Base-by-base conservation (phyloP, 2,888 invertebrate species). In the Rotaria magnacalcarata region DNA sequence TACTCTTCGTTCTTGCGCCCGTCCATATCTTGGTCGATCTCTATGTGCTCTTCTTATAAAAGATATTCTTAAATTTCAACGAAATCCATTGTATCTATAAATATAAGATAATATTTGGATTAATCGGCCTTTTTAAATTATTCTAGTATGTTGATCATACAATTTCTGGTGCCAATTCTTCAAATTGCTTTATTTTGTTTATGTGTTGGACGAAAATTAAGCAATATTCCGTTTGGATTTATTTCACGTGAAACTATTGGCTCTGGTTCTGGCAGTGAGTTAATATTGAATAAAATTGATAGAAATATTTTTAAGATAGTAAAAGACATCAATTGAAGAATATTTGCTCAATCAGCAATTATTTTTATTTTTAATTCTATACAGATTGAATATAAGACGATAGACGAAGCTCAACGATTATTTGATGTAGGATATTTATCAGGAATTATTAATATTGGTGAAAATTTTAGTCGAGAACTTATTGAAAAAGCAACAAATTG, bases 171-270 rank as follows among this genome's bases (percentile, higher is more conserved):
- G 89, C 96, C 96, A 27, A 95, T 95, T 52, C 94, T 96, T 94
- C 96, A 96, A 92, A 96, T 96, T 87, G 95, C 96, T 87, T 93
- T 96, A 87, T 96, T 96, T 93, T 96, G 96, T 90, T 92, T 96
- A 90, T 96, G 96, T 87, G 96, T 90, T 84, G 90, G 90, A 11
- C 88, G 89, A 47, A 88, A 88, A 50, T 52, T 86, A 27, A 88
- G 94, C 87, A 95, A 94, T 85, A 93, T 96, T 7, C 94, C 93
- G 89, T 91, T 96, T 90, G 95, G 95, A 67, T 93, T 95, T 89
- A 94, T 95, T 43, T 96, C 96, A 89, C 93, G 94, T 0, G 96
- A 34, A 52, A 11, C 6, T 7, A 6, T 34, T 56, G n/a, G 27
- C 24, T 41, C 67, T 0, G 43, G n/a, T 11, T 14, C 85, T 1